Base-by-base conservation (phyloP, 1,140 invertebrate species). In the Aphelinus certus region DNA sequence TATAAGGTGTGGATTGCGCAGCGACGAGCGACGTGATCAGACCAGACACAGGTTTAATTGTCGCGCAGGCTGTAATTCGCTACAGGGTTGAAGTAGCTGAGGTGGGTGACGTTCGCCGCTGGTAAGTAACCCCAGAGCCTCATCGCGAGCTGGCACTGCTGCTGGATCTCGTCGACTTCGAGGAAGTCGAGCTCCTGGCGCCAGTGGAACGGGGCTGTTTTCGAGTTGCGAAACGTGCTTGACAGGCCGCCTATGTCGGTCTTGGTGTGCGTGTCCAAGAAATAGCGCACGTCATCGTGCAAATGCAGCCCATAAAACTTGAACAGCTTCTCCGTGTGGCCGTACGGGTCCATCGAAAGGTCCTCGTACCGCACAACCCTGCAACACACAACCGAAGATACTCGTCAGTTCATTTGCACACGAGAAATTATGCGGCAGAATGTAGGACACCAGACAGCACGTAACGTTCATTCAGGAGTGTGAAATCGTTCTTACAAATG, bases 301-400 rank as follows among this genome's bases (percentile, higher is more conserved):
- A 93, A 91, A 77, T 92, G 88, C 51, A 96, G 84, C 6, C 93
- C 92, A 81, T 94, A 93, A 86, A 96, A 96, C 80, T 92, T 86
- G 71, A 95, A 91, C 3, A 97, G 84, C n/a, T 93, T 89, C 77
- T 92, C 88, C 3, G 92, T 90, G n/a, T 91, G 90, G 64, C 86
- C 88, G 82, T 93, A 93, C 1, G 94, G 93, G 81, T 94, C 90
- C 9, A 95, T 80, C 0, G 95, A 95, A 10, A 97, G 83, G 82
- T 97, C 95, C 87, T 97, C 95, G 83, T 96, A 97, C 1, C 95
- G 90, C 43, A 96, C 83, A 42, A 92, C 92, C 86, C 94, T 96
- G 85, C 3, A 26, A 26, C 26, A 26, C 0, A 26, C 26, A 26
- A 26, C 26, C 26, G 26, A 26, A 26, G 26, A 26, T 26, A 26